Conservation (phyloP, 2,113 vertebrate species). For the Thermophis baileyi region DNA sequence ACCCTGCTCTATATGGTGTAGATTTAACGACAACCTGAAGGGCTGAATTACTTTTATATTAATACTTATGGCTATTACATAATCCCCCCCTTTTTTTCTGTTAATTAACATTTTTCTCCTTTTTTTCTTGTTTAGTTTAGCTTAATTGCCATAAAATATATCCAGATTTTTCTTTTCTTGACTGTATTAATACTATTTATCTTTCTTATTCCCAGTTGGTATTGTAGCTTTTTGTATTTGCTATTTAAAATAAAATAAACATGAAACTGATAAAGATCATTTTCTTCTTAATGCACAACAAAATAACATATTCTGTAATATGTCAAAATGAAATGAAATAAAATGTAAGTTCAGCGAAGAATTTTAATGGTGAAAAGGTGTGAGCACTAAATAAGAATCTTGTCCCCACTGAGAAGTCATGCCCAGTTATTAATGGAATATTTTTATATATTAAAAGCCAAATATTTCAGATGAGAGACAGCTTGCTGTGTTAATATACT, state of each 20-base stretch:
- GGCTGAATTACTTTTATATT: neutral
- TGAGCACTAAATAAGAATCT: neutral
- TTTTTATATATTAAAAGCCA: neutral
- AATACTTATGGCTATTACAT: neutral
- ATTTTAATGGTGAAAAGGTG: neutral
- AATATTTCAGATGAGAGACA: neutral
- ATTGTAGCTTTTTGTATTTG: neutral
- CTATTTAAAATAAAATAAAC: neutral
- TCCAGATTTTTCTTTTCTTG: neutral
- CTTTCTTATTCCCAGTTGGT: neutral
- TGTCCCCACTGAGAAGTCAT: neutral
- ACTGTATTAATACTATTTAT: neutral
- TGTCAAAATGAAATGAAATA: neutral
- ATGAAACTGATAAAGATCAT: neutral
- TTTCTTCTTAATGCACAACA: neutral
- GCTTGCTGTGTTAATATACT: slow-evolving; percentile 5
- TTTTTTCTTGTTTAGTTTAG: neutral
- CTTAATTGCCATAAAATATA: neutral
- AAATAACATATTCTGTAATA: neutral
- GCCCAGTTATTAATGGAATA: neutral
- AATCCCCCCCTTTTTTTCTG: neutral
- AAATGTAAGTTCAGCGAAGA: neutral
- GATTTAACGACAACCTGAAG: neutral
- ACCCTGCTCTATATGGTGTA: neutral
- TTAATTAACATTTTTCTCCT: neutral